These are phyloP conservation scores for Rhagologus leucostigma DNA, from an alignment of 2,113 vertebrate genomes.

Conservation along the genomic window DNA sequence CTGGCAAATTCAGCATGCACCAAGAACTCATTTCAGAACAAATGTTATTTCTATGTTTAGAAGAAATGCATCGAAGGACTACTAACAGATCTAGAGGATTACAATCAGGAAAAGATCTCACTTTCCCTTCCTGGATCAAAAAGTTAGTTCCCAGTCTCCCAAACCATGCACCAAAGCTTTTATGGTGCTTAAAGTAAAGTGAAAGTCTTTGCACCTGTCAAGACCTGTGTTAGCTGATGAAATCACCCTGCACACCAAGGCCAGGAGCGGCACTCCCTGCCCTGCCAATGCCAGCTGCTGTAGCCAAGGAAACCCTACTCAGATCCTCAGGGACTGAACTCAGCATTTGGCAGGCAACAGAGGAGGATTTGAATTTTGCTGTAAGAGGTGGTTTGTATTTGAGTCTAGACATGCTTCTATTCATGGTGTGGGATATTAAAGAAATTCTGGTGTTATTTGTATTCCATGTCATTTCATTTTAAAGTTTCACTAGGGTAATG, in stretches of 20 bases:
- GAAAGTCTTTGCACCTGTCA: neutral
- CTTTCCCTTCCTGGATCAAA: neutral
- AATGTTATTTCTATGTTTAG: neutral
- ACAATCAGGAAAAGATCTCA: neutral
- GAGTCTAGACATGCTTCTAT: neutral
- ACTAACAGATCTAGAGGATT: neutral
- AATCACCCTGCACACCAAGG: neutral
- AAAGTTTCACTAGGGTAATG: neutral
- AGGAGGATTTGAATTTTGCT: neutral
- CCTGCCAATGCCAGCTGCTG: neutral
- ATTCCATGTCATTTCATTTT: neutral
- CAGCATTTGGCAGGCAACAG: neutral
- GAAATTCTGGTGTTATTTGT: neutral
- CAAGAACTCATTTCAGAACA: neutral
- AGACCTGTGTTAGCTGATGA: neutral
- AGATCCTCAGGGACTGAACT: neutral
- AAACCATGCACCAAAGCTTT: neutral
- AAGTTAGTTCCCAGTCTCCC: neutral
- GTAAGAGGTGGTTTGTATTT: neutral
- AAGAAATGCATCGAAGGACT: neutral
- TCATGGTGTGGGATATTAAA: neutral
- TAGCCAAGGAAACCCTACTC: neutral
- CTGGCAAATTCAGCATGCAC: neutral
- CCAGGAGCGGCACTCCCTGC: neutral
- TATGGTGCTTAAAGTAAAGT: neutral